Evolutionary conservation across 2,797 vertebrate genomes (phyloP).

Genomic region (Peromyscus nudipes): DNA sequence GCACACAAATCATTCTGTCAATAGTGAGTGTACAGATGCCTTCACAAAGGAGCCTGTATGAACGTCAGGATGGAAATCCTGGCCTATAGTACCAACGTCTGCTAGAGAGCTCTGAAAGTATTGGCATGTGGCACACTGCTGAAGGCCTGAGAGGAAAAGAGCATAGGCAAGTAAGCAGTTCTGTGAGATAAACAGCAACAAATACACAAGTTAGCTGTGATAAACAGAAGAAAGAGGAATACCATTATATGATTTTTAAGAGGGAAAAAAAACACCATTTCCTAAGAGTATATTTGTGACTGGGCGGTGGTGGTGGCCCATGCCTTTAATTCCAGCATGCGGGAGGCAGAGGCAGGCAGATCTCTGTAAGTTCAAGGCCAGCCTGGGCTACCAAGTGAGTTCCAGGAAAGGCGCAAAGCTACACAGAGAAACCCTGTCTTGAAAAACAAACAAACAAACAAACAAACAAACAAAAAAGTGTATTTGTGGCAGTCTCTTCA

Average conservation of each 20-base stretch:
- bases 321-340: no score
- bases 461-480: conserved; percentile 10
- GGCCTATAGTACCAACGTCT: not conserved
- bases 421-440: no score
- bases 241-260: not conserved
- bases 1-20: conserved; percentile 11
- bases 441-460: no score
- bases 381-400: no score
- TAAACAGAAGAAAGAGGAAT: not conserved
- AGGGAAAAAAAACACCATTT: not conserved
- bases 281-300: conserved; percentile 62
- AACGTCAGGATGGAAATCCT: not conserved
- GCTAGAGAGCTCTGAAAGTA: conserved; percentile 18
- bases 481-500: conserved; percentile 9
- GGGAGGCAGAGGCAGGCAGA: no score
- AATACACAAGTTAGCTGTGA: not conserved
- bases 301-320: no score
- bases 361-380: no score
- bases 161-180: not conserved
- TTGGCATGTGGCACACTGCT: not conserved
- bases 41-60: conserved; percentile 28
- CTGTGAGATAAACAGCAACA: not conserved
- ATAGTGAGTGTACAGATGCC: not conserved
- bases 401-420: no score
- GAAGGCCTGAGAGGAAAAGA: not conserved